Percentiles rank a stretch among this genome's conserved stretches.
Conservation (phyloP, 1,140 invertebrate genomes). For the Caenorhabditis inopinata region DNA sequence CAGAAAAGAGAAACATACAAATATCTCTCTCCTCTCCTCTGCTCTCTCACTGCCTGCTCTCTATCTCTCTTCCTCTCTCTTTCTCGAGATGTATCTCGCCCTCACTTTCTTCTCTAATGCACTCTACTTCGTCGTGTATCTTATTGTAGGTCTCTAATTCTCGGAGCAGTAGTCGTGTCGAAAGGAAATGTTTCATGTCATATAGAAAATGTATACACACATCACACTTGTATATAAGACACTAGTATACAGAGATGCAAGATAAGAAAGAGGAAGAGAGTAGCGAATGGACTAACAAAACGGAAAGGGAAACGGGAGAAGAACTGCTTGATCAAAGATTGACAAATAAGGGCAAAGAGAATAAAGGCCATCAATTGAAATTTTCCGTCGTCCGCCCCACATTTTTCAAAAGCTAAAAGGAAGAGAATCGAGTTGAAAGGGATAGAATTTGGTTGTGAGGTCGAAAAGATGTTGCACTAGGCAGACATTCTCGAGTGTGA, state of each 20-base stretch:
- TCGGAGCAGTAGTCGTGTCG: neutral
- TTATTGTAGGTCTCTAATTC: too few species aligned
- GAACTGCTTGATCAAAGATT: neutral
- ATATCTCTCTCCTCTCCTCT: neutral
- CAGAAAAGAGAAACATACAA: constrained; percentile 23
- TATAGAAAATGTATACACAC: constrained; percentile 6
- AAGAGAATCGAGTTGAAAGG: neutral
- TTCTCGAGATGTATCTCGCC: neutral
- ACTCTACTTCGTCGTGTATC: neutral
- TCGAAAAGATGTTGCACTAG: constrained; percentile 10
- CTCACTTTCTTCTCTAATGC: neutral
- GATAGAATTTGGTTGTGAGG: neutral
- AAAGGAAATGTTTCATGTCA: constrained; percentile 24
- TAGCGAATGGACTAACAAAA: neutral
- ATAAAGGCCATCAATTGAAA: neutral
- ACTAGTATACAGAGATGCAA: too few species aligned
- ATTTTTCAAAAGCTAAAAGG: neutral
- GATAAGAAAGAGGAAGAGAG: neutral
- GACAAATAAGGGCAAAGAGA: constrained; percentile 9
- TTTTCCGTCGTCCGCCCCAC: neutral
- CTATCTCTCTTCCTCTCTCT: constrained; percentile 1
- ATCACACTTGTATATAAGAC: too few species aligned
- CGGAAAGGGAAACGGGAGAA: neutral
- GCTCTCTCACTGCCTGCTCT: neutral
- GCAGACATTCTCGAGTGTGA: neutral